Evolutionary conservation across 2,113 vertebrate species (phyloP).

Genomic region (Odontophorus gujanensis): DNA sequence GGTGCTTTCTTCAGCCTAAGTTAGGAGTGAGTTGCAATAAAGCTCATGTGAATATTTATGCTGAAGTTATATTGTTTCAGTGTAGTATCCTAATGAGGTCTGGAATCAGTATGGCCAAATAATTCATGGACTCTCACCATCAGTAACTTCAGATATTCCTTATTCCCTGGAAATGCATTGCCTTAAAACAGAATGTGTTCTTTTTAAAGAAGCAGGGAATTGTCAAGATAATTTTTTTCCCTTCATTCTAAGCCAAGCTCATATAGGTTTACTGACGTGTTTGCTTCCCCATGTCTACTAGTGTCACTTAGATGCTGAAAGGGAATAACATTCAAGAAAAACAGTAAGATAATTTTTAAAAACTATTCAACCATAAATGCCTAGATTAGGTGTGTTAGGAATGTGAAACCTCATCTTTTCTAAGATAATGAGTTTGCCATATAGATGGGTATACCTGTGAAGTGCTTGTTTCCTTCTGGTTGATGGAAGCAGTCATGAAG

Average conservation of each 20-base stretch:
- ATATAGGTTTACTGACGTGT: neutral
- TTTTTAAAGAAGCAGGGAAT: neutral
- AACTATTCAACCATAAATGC: neutral
- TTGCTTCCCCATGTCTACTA: neutral
- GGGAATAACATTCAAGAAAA: neutral
- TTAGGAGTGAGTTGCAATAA: neutral
- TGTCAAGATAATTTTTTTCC: neutral
- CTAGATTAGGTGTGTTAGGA: neutral
- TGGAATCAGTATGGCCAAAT: neutral
- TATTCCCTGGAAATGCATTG: neutral
- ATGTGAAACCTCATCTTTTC: neutral
- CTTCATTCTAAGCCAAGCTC: neutral
- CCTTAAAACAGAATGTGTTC: neutral
- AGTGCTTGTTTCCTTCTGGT: neutral
- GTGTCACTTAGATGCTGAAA: neutral
- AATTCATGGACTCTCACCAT: neutral
- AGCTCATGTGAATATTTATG: slow-evolving; percentile 8
- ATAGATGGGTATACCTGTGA: neutral
- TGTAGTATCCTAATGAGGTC: neutral
- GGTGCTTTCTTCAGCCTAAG: neutral
- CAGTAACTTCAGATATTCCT: neutral
- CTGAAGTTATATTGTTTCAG: neutral
- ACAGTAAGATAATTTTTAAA: neutral
- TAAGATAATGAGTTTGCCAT: neutral
- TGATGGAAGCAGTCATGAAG: neutral